A percentile compares a stretch with the other conserved stretches of the same genome.
Evolutionary conservation across 2,797 vertebrate genomes (phyloP).

Genomic region (Semotilus atromaculatus): DNA sequence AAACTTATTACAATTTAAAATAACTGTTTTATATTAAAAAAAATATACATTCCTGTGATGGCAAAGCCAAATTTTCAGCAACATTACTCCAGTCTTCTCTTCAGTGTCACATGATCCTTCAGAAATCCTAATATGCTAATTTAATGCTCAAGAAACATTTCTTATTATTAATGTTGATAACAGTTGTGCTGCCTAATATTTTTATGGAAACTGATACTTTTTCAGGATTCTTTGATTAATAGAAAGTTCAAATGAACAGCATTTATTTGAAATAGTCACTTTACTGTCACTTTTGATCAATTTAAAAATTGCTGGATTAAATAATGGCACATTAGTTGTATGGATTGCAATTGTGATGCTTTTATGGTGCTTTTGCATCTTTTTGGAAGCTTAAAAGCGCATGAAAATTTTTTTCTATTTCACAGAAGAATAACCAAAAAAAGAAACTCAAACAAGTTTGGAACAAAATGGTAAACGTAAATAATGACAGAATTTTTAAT

Average conservation of each 20-base stretch:
- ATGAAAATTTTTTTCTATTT: neutral
- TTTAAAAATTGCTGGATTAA: neutral
- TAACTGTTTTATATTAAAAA: neutral
- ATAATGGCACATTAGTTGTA: neutral
- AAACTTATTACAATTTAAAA: no score
- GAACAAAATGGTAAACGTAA: neutral
- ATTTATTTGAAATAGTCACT: neutral
- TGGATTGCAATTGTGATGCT: neutral
- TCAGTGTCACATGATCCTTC: neutral
- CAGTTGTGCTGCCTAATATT: neutral
- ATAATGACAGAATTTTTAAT: neutral
- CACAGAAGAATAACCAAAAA: neutral
- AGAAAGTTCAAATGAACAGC: neutral
- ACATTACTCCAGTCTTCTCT: neutral
- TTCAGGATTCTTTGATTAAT: neutral
- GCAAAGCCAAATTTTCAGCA: neutral
- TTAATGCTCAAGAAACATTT: neutral
- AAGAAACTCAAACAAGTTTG: neutral
- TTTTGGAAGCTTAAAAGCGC: neutral
- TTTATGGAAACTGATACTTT: neutral
- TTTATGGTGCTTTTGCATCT: neutral
- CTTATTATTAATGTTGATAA: neutral
- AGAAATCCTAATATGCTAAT: neutral
- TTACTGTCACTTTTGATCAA: neutral
- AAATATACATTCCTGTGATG: neutral